A percentile compares a stretch with the other conserved stretches of the same genome.
phyloP scores from a whole-genome alignment of 2,888 invertebrate genomes.

The Pasiphila rectangulata region DNA sequence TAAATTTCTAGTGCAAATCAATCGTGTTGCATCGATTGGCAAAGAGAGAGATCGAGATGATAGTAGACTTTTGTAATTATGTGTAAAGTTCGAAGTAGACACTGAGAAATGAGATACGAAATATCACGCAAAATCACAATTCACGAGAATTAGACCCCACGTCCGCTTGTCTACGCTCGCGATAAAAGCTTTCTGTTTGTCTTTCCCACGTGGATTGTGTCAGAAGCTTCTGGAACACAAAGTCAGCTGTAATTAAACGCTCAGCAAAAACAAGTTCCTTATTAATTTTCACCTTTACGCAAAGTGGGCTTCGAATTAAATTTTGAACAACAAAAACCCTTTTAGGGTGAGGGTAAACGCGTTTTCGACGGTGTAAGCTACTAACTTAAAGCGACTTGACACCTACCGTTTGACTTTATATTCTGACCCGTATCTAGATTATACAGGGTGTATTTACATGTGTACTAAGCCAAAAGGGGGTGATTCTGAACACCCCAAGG shows the following conservation, averaged over 20 bases:
- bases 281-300: slow-evolving; percentile 50
- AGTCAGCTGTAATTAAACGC: slow-evolving; percentile 47
- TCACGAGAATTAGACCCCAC: too few species aligned
- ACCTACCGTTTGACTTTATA: background rate
- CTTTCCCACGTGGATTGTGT: slow-evolving; percentile 27
- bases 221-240: slow-evolving; percentile 17
- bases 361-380: slow-evolving; percentile 32
- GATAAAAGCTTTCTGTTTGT: slow-evolving; percentile 27
- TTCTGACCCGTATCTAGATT: background rate
- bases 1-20: too few species aligned
- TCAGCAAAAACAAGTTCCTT: slow-evolving; percentile 51
- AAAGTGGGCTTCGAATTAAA: slow-evolving; percentile 54
- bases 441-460: too few species aligned
- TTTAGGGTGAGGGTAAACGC: slow-evolving; percentile 48
- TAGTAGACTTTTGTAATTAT: too few species aligned
- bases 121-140: too few species aligned
- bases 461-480: too few species aligned
- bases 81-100: too few species aligned
- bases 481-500: too few species aligned
- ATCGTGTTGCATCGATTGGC: too few species aligned
- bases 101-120: too few species aligned
- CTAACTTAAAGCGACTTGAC: slow-evolving; percentile 16
- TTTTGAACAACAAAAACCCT: slow-evolving; percentile 55
- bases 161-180: slow-evolving; percentile 20
- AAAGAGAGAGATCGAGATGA: too few species aligned